phyloP scores from a whole-genome alignment of 2,113 vertebrate species.

The Cephalophus harveyi region DNA sequence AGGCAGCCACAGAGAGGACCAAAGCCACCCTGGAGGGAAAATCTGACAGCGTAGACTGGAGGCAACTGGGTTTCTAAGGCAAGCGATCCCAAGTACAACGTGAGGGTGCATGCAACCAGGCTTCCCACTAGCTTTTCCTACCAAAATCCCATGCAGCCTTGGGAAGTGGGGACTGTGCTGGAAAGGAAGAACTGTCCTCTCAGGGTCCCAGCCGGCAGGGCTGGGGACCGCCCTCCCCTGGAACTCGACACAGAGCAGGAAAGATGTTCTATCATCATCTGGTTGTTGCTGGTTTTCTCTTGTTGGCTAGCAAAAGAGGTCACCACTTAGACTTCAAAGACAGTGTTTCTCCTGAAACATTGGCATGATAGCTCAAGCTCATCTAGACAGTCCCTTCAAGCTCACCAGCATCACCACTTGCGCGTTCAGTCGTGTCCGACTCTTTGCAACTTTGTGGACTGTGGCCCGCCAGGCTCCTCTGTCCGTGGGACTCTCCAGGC shows the following conservation, averaged over 20 bases:
- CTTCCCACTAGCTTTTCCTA: not conserved
- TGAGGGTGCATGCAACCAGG: not conserved
- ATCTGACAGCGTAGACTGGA: not conserved
- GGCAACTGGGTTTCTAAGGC: not conserved
- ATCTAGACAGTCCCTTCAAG: not conserved
- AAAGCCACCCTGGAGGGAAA: not conserved
- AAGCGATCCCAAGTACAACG: not conserved
- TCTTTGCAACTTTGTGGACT: not conserved
- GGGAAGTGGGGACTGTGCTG: no score
- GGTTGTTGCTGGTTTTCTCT: not conserved
- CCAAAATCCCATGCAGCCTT: not conserved
- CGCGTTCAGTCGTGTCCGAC: accelerated
- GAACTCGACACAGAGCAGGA: not conserved
- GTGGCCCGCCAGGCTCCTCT: not conserved
- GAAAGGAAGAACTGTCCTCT: not conserved
- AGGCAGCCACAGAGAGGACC: not conserved
- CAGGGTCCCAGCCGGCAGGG: not conserved
- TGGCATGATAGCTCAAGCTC: not conserved
- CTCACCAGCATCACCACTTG: not conserved
- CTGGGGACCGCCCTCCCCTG: no score
- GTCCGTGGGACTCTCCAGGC: not conserved
- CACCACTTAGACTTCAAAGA: not conserved
- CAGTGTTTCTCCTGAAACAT: not conserved
- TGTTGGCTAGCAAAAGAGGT: not conserved
- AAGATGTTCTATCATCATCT: not conserved